Percentiles rank a stretch among this genome's conserved stretches.
These are phyloP conservation scores for Pseudobourletiella spinata DNA, from an alignment of 1,140 invertebrate genomes.

Conservation along the genomic window DNA sequence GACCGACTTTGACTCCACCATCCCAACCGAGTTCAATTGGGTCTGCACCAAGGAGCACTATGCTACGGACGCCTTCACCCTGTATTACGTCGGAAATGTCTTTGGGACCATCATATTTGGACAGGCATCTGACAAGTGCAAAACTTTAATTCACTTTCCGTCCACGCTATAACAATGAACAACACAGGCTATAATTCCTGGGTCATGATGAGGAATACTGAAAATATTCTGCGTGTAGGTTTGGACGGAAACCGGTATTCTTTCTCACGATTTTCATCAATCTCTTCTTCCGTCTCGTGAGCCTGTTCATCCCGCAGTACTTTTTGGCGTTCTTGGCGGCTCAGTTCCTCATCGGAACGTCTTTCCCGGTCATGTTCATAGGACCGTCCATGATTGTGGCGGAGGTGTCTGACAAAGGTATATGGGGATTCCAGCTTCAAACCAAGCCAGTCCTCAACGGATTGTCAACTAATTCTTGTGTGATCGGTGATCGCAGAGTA, in stretches of 20 bases:
- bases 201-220: no score
- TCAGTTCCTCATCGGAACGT: slow-evolving; percentile 27
- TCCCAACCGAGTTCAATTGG: slow-evolving; percentile 28
- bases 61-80: slow-evolving; percentile 20
- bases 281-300: slow-evolving; percentile 24
- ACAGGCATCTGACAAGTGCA: slow-evolving; percentile 20
- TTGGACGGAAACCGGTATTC: slow-evolving; percentile 33
- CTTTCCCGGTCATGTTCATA: slow-evolving; percentile 32
- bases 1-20: slow-evolving; percentile 23
- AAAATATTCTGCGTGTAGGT: slow-evolving; percentile 18
- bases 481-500: slow-evolving; percentile 24
- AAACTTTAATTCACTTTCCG: not conserved
- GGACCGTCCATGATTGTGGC: slow-evolving; percentile 30
- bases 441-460: not conserved
- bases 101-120: slow-evolving; percentile 24
- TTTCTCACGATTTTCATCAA: slow-evolving; percentile 28
- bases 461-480: slow-evolving; percentile 1
- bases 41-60: slow-evolving; percentile 20
- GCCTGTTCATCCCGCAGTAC: slow-evolving; percentile 17
- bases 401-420: slow-evolving; percentile 31
- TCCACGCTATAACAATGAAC: not conserved
- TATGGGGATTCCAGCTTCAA: no score
- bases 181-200: no score
- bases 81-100: slow-evolving; percentile 11
- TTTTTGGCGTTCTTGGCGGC: slow-evolving; percentile 7